Evolutionary conservation across 2,888 invertebrate species (phyloP).

Genomic region (Xylota segnis): DNA sequence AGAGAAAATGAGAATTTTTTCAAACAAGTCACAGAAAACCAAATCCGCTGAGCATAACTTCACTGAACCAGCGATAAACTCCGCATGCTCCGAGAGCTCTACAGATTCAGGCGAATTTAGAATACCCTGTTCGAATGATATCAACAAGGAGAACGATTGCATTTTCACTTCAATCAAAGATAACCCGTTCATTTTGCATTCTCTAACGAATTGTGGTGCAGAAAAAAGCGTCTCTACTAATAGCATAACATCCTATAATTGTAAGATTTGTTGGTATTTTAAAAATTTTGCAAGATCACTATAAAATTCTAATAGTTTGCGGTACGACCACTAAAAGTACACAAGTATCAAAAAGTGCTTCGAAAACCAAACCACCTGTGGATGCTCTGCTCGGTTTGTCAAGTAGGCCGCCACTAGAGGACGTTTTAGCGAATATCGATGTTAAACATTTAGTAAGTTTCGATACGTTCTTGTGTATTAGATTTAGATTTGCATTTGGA

Average conservation of each 20-base stretch:
- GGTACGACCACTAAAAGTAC: slow-evolving; percentile 6
- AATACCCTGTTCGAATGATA: slow-evolving; percentile 19
- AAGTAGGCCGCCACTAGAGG: slow-evolving; percentile 80
- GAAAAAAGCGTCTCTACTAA: slow-evolving; percentile 24
- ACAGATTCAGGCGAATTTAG: slow-evolving; percentile 10
- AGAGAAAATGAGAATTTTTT: slow-evolving; percentile 43
- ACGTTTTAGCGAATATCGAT: slow-evolving; percentile 87
- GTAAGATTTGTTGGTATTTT: slow-evolving; percentile 37
- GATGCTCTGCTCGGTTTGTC: not conserved
- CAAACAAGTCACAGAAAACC: slow-evolving; percentile 22
- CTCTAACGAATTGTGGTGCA: slow-evolving; percentile 10
- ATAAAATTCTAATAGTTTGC: slow-evolving; percentile 20
- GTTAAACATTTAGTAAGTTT: slow-evolving; percentile 88
- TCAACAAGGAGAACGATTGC: slow-evolving; percentile 44
- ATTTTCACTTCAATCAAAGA: slow-evolving; percentile 58
- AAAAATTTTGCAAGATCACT: not conserved
- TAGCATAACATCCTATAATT: slow-evolving; percentile 15
- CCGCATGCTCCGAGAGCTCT: slow-evolving; percentile 35
- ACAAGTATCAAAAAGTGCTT: slow-evolving; percentile 24
- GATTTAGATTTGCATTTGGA: slow-evolving; percentile 4
- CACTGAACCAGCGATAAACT: slow-evolving; percentile 29
- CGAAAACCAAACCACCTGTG: not conserved
- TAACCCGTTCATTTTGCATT: slow-evolving; percentile 60
- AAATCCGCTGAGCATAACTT: slow-evolving; percentile 19
- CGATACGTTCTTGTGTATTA: slow-evolving; percentile 1